Evolutionary conservation across 2,113 vertebrate species (phyloP).

Genomic region (Helogale parvula): DNA sequence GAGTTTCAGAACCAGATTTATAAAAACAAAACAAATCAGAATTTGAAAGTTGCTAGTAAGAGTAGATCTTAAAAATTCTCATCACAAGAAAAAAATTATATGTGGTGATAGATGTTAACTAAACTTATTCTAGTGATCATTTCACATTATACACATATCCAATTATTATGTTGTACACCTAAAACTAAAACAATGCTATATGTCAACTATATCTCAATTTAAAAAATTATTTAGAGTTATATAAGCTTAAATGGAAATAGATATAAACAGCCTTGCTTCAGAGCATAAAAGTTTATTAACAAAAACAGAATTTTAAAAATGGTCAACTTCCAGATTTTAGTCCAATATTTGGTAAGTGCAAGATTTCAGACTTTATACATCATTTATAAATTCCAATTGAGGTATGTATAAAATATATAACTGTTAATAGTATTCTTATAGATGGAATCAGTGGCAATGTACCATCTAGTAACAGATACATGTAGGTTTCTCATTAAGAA

Average conservation of each 20-base stretch:
- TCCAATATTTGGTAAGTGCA: background rate
- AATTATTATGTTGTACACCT: background rate
- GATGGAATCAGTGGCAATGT: background rate
- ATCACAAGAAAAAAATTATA: background rate
- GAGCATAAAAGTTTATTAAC: slow-evolving; percentile 3
- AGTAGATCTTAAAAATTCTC: background rate
- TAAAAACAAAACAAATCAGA: slow-evolving; percentile 35
- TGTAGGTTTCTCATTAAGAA: background rate
- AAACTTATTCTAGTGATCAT: background rate
- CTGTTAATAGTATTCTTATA: background rate
- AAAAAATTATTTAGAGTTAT: background rate
- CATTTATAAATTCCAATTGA: background rate
- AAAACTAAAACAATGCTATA: background rate
- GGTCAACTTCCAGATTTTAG: slow-evolving; percentile 14
- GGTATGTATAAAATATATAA: background rate
- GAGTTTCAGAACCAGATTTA: slow-evolving; percentile 35
- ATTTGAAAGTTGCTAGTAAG: background rate
- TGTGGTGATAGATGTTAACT: background rate
- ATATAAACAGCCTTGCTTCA: background rate
- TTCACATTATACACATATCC: background rate
- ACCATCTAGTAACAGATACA: background rate
- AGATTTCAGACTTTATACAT: background rate
- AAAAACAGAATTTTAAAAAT: background rate
- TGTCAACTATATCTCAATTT: background rate
- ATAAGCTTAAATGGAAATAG: background rate